Evolutionary conservation across 2,113 vertebrate genomes (phyloP), one percentile per base, ranked within the genome.

Genomic region (Hepsetus odoe): DNA sequence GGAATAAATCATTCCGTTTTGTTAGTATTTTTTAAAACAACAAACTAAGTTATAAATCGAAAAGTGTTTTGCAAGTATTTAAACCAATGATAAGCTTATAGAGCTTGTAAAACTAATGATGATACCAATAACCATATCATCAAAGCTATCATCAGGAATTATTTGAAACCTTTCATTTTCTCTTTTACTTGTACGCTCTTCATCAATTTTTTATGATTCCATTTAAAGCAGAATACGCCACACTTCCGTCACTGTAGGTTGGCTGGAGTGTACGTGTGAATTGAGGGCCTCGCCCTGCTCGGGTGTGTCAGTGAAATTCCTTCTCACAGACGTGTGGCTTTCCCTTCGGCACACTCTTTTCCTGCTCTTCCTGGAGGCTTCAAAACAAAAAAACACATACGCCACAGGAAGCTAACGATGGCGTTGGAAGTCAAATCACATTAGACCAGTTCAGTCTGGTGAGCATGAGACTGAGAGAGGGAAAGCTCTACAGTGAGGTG

Each of bases 201-300:
- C 18, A 49, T 49, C 1, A 20, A 51, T n/a, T 1, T 51, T 51
- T 44, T 51, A 20, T 51, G 49, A 16, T 55, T 10, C 20, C 6
- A n/a, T 44, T 11, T 13, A 40, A 38, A 73, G 40, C 40, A 64
- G 14, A 2, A 16, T n/a, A n/a, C n/a, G n/a, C n/a, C n/a, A 42
- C 8, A 65, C 35, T 56, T 76, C 16, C 49, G 65, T 1, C 22
- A 22, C 62, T 1, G 16, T 18, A 8, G 71, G 3, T 4, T 22
- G 61, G 55, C 28, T 44, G 16, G 32, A 14, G 33, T 32, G 11
- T 75, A 53, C 13, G 44, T 66, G 73, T 61, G 72, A 74, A 20
- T n/a, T 44, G 58, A 72, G 22, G 28, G 80, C 80, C 74, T 28
- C 58, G 24, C 80, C 80, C 61, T 72, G 56, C 28, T 44, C 20